phyloP scores from a whole-genome alignment of 2,113 vertebrate species.

The Poecilia latipinna region DNA sequence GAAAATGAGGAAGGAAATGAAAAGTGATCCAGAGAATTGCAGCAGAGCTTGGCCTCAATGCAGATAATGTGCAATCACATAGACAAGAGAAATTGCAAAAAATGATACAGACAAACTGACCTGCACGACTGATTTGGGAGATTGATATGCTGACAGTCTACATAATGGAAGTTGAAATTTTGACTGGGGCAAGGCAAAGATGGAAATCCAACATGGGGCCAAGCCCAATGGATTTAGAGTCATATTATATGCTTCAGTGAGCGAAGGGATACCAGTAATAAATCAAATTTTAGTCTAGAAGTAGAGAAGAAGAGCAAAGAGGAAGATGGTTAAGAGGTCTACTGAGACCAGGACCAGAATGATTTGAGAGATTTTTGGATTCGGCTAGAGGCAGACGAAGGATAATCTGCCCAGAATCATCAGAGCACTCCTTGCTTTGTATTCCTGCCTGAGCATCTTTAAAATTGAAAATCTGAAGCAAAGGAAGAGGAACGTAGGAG shows the following conservation, averaged over 20 bases:
- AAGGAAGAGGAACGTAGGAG: slow-evolving; percentile 61
- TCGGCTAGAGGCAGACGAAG: slow-evolving; percentile 57
- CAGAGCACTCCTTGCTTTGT: slow-evolving; percentile 66
- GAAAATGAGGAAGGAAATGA: slow-evolving; percentile 59
- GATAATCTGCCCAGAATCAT: slow-evolving; percentile 63
- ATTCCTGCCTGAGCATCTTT: slow-evolving; percentile 61
- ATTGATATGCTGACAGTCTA: slow-evolving; percentile 26
- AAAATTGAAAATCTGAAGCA: slow-evolving; percentile 63
- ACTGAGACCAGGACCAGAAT: slow-evolving; percentile 44
- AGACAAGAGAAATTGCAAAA: slow-evolving; percentile 11
- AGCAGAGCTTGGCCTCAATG: slow-evolving; percentile 29
- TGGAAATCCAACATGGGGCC: slow-evolving; percentile 40
- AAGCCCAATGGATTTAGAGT: slow-evolving; percentile 22
- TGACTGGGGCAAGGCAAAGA: slow-evolving; percentile 24
- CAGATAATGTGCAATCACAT: slow-evolving; percentile 29
- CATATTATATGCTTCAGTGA: slow-evolving; percentile 41
- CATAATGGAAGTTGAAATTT: slow-evolving; percentile 35
- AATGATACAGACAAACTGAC: slow-evolving; percentile 3
- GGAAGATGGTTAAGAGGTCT: slow-evolving; percentile 32
- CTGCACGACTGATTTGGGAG: slow-evolving; percentile 24
- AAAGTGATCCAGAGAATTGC: slow-evolving; percentile 45
- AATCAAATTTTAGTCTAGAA: slow-evolving; percentile 54
- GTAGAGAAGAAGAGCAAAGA: slow-evolving; percentile 3
- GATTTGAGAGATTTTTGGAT: slow-evolving; percentile 59
- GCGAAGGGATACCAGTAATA: slow-evolving; percentile 55